phyloP scores from a whole-genome alignment of 2,797 vertebrate genomes.

The Strix occidentalis region DNA sequence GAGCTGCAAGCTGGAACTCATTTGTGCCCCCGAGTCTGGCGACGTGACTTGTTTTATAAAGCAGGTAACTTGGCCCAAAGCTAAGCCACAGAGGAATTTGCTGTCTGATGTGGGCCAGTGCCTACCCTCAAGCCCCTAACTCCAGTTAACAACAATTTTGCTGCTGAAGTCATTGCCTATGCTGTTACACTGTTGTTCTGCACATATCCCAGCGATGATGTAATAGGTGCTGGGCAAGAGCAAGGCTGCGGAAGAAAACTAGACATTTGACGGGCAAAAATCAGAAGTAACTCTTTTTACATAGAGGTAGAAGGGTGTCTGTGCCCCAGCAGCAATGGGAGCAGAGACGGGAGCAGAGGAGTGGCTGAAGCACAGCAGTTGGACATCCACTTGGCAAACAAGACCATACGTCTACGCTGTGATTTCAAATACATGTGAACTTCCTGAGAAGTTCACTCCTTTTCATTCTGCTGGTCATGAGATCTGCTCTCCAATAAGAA shows the following conservation, averaged over 20 bases:
- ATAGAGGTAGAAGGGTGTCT: neutral
- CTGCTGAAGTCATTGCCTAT: neutral
- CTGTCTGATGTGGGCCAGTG: fast-evolving
- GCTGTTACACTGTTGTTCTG: neutral
- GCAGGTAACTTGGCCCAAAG: neutral
- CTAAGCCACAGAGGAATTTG: neutral
- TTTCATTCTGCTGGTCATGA: neutral
- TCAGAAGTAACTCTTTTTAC: neutral
- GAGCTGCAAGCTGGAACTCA: neutral
- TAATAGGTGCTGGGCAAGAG: neutral
- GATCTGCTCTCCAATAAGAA: neutral
- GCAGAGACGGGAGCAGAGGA: neutral
- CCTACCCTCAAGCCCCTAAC: neutral
- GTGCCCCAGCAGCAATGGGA: neutral
- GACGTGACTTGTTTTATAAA: neutral
- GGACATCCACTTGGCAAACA: neutral
- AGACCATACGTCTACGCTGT: fast-evolving
- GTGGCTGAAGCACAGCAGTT: neutral
- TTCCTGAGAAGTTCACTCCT: neutral
- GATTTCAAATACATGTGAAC: neutral
- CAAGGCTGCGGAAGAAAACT: neutral
- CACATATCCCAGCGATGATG: neutral
- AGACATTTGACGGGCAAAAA: neutral
- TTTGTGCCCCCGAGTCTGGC: neutral
- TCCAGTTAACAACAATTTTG: neutral